phyloP scores from a whole-genome alignment of 2,888 invertebrate species.

The Catocala fraxini region DNA sequence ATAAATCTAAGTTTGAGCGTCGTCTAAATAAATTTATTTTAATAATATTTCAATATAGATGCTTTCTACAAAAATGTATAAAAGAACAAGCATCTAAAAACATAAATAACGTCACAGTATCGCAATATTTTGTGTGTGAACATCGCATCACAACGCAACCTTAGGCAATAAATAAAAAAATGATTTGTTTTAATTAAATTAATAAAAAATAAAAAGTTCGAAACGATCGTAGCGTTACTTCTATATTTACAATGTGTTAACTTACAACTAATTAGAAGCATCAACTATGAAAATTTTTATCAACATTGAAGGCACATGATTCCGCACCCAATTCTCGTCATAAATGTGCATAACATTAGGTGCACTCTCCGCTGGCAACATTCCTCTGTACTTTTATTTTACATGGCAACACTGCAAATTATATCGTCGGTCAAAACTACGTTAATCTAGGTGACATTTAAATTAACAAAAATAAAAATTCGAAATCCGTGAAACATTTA shows the following conservation, averaged over 20 bases:
- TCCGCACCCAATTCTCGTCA: conserved; percentile 83
- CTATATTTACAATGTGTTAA: conserved; percentile 84
- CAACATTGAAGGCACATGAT: conserved; percentile 87
- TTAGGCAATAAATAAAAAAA: conserved; percentile 81
- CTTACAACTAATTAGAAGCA: conserved; percentile 85
- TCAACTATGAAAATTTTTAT: conserved; percentile 84
- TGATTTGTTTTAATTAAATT: conserved; percentile 75
- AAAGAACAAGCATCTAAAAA: conserved; percentile 13
- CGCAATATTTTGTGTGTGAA: conserved; percentile 44
- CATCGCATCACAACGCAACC: conserved; percentile 58
- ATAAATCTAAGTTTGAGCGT: conserved; percentile 29
- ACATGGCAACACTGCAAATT: conserved; percentile 56
- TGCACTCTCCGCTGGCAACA: conserved; percentile 72
- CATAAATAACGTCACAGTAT: conserved; percentile 12
- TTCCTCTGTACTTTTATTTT: conserved; percentile 58
- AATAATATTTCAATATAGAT: conserved; percentile 9
- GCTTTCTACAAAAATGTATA: conserved; percentile 20
- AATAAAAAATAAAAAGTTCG: conserved; percentile 82
- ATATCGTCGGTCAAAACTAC: conserved; percentile 47
- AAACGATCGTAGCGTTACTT: conserved; percentile 75
- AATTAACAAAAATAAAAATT: conserved; percentile 15
- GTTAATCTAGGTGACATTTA: conserved; percentile 40
- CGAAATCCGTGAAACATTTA: conserved; percentile 12
- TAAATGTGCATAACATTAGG: conserved; percentile 71
- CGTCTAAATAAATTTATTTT: conserved; percentile 32